These are phyloP conservation scores for Alethe diademata DNA, from an alignment of 2,113 vertebrate genomes.

Conservation along the genomic window DNA sequence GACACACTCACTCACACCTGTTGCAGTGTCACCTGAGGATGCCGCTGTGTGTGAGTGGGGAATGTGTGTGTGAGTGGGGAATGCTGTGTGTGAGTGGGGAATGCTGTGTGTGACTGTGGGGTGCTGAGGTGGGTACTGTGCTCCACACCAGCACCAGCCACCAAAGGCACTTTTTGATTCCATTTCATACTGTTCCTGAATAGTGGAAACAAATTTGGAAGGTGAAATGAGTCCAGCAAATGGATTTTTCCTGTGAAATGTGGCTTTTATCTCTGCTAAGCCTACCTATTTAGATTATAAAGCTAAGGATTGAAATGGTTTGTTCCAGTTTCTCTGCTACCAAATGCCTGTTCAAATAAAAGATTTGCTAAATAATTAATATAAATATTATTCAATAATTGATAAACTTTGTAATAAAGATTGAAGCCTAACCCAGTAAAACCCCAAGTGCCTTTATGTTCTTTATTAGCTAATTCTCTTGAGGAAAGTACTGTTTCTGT, in stretches of 20 bases:
- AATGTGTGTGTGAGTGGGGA: too few relatives aligned
- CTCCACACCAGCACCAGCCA: not conserved
- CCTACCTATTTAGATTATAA: not conserved
- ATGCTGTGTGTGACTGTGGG: too few relatives aligned
- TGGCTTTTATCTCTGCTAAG: not conserved
- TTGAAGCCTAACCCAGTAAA: not conserved
- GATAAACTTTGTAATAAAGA: not conserved
- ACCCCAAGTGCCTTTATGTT: not conserved
- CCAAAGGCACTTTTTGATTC: not conserved
- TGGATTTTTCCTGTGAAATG: not conserved
- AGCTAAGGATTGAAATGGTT: not conserved
- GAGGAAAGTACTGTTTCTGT: not conserved
- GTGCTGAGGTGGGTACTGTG: fast-evolving
- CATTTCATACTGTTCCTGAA: not conserved
- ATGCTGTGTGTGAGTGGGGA: too few relatives aligned
- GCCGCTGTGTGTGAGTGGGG: not conserved
- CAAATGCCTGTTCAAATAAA: slow-evolving; percentile 17
- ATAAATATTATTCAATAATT: slow-evolving; percentile 5
- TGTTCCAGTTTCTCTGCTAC: not conserved
- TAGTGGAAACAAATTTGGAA: not conserved
- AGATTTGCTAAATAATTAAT: slow-evolving; percentile 7
- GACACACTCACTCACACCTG: fast-evolving
- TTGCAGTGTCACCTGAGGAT: not conserved
- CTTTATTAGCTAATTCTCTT: not conserved
- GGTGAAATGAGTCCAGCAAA: not conserved